Evolutionary conservation across 1,140 invertebrate species (phyloP).

Genomic region (Rhopalosiphum maidis): DNA sequence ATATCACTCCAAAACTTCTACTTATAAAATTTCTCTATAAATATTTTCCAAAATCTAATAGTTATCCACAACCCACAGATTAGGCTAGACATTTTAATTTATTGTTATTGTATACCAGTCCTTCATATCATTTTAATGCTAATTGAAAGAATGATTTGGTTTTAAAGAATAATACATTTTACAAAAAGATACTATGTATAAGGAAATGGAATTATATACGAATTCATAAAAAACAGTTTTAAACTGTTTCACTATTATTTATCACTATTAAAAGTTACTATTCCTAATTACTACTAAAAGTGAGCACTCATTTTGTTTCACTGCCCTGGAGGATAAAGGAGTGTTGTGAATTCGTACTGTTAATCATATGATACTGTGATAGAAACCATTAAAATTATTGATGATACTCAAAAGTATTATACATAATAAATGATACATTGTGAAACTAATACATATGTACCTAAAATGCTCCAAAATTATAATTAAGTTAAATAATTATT

Average conservation of each 20-base stretch:
- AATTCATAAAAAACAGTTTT: neutral
- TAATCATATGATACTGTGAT: neutral
- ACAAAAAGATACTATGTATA: neutral
- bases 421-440: no score
- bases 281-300: no score
- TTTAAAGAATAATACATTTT: neutral
- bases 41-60: neutral
- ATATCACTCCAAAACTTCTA: neutral
- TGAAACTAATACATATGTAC: no score
- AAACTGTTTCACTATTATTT: neutral
- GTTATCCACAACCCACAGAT: neutral
- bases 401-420: neutral
- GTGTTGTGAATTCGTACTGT: neutral
- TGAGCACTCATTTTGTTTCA: neutral
- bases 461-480: no score
- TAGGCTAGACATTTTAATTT: neutral
- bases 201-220: neutral
- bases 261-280: no score
- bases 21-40: neutral
- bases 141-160: neutral
- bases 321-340: neutral
- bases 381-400: neutral
- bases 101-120: neutral
- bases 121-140: neutral
- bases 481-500: no score